phyloP scores from a whole-genome alignment of 2,113 vertebrate species.

The Lynx canadensis region DNA sequence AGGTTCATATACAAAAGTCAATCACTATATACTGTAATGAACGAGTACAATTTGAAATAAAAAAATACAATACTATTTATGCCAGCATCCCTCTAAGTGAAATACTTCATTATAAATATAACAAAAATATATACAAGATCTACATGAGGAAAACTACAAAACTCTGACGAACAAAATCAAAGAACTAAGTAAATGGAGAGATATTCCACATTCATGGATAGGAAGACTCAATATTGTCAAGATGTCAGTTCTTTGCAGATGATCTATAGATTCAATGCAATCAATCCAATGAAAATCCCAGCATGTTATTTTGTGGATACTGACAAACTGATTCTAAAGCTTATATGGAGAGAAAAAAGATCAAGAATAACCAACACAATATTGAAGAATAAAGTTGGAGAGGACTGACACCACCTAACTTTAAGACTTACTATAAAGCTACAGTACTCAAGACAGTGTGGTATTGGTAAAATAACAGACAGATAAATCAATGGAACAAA shows the following conservation, averaged over 20 bases:
- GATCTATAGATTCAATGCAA: not conserved
- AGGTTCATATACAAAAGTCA: not conserved
- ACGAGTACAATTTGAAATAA: not conserved
- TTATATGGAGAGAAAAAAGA: not conserved
- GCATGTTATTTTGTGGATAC: not conserved
- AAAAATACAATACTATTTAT: not conserved
- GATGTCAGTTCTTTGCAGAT: not conserved
- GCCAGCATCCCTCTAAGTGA: not conserved
- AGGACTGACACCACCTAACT: not conserved
- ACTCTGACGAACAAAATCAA: not conserved
- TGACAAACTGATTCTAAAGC: not conserved
- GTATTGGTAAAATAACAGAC: not conserved
- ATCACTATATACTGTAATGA: not conserved
- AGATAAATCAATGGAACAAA: not conserved
- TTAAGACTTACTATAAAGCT: not conserved
- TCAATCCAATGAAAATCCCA: not conserved
- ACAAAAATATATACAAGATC: not conserved
- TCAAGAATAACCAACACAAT: not conserved
- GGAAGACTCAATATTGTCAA: not conserved
- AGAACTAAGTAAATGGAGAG: not conserved
- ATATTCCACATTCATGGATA: not conserved
- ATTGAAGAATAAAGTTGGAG: not conserved
- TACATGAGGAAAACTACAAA: not conserved
- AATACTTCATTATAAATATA: not conserved
- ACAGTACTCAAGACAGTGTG: not conserved